Base-by-base conservation (phyloP, 2,113 vertebrate genomes). In the Okapia johnstoni region DNA sequence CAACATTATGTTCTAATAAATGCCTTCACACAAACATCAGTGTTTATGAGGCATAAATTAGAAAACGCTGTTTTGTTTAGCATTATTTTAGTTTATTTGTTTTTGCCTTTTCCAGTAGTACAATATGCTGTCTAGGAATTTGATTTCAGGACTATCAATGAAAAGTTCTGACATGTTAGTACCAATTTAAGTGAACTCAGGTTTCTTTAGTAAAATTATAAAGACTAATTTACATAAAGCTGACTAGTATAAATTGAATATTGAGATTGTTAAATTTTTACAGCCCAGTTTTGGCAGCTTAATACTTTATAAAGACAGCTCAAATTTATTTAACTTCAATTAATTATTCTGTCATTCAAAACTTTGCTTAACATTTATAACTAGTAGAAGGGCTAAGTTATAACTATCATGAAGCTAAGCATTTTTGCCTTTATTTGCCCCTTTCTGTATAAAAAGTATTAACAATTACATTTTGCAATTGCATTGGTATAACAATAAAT, bases 1-100 rank as follows among this genome's bases (percentile, higher is more conserved):
- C 16, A 58, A 55, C 55, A 93, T 93, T 97, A 73, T 88, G 57
- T 85, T 96, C 43, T 97, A 97, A 85, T 96, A 97, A 97, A 96
- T 96, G 25, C 21, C 15, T 84, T 96, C 33, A 90, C 1, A 54
- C 3, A 95, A 79, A 88, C 17, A 48, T 96, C 23, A 85, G 55
- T 96, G 30, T 97, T 97, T 88, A 93, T 54, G 21, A 15, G 21
- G 1, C 58, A 94, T 96, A 95, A 85, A 92, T 96, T 92, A 94
- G 50, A 93, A 85, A 73, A 16, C 5, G 25, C 7, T 93, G 40
- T 80, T 97, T 95, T 90, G 28, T 90, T 97, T 90, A 70, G 80
- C 28, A 58, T 8, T 57, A 36, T 93, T 87, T 77, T 77, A 28
- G 40, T 54, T 90, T 84, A 84, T 60, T 84, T 96, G 14, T 3